phyloP scores from a whole-genome alignment of 2,888 invertebrate genomes.

The Epirrhoe tristata region DNA sequence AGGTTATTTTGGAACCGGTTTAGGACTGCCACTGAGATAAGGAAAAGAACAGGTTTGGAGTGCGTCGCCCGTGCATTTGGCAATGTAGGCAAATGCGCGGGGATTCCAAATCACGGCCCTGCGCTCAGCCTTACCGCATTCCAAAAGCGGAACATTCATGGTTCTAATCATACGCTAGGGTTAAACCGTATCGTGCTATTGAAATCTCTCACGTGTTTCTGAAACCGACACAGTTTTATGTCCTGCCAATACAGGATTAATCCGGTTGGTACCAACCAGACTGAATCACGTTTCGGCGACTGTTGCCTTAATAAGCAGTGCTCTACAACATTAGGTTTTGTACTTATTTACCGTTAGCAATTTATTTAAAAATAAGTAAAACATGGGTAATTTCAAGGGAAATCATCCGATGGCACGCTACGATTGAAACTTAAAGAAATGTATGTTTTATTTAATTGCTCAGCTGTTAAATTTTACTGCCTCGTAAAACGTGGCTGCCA shows the following conservation, averaged over 20 bases:
- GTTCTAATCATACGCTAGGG: neutral
- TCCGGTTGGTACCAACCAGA: slow-evolving; percentile 13
- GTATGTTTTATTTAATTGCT: slow-evolving; percentile 24
- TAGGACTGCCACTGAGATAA: slow-evolving; percentile 59
- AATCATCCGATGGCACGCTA: slow-evolving; percentile 4
- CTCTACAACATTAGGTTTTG: slow-evolving; percentile 3
- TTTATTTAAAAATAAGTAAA: neutral
- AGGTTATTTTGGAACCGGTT: slow-evolving; percentile 61
- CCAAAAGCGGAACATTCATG: slow-evolving; percentile 7
- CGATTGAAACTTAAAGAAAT: slow-evolving; percentile 20
- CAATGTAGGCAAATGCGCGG: slow-evolving; percentile 63
- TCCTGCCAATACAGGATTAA: slow-evolving; percentile 14
- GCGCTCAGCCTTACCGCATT: neutral
- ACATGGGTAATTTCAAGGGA: slow-evolving; percentile 7
- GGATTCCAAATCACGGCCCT: slow-evolving; percentile 22
- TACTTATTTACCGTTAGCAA: slow-evolving; percentile 2
- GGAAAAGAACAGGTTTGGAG: slow-evolving; percentile 66
- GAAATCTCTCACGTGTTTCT: neutral
- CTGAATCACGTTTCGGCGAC: slow-evolving; percentile 22
- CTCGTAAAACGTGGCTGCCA: slow-evolving; percentile 29
- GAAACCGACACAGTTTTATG: neutral
- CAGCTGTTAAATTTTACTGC: slow-evolving; percentile 30
- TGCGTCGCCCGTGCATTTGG: slow-evolving; percentile 62
- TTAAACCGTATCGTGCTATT: neutral
- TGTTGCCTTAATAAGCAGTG: slow-evolving; percentile 5